These are phyloP conservation scores for Brachypteracias leptosomus DNA, from an alignment of 2,113 vertebrate species.

Conservation along the genomic window DNA sequence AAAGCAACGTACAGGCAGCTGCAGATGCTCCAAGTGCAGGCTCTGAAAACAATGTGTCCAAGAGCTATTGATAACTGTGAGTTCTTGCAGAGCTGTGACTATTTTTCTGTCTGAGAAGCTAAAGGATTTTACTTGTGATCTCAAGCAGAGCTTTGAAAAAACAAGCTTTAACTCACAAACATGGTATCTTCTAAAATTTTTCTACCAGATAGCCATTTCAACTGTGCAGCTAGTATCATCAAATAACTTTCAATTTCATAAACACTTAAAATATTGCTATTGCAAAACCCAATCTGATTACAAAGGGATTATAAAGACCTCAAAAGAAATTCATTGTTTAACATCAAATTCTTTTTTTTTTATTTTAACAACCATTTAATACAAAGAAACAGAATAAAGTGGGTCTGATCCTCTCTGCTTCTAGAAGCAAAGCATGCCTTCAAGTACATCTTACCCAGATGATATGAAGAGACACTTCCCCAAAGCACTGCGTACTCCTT, in stretches of 20 bases:
- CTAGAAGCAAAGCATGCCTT: background rate
- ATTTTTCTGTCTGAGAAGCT: background rate
- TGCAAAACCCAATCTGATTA: background rate
- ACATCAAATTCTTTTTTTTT: background rate
- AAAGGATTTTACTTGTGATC: background rate
- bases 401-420: background rate
- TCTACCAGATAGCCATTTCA: background rate
- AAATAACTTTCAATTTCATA: background rate
- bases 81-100: background rate
- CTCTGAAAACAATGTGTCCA: background rate
- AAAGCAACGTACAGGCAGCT: background rate
- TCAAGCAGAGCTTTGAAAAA: background rate
- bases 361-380: background rate
- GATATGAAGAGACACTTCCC: background rate
- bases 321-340: background rate
- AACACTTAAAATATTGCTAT: background rate
- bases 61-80: background rate
- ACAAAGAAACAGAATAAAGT: background rate
- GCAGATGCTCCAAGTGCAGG: background rate
- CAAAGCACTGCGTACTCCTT: accelerated
- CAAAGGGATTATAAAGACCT: background rate
- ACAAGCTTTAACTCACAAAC: background rate
- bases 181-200: background rate
- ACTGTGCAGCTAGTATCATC: background rate
- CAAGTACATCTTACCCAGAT: background rate